Base-by-base conservation (phyloP, 2,888 invertebrate species). In the Spisula solida region DNA sequence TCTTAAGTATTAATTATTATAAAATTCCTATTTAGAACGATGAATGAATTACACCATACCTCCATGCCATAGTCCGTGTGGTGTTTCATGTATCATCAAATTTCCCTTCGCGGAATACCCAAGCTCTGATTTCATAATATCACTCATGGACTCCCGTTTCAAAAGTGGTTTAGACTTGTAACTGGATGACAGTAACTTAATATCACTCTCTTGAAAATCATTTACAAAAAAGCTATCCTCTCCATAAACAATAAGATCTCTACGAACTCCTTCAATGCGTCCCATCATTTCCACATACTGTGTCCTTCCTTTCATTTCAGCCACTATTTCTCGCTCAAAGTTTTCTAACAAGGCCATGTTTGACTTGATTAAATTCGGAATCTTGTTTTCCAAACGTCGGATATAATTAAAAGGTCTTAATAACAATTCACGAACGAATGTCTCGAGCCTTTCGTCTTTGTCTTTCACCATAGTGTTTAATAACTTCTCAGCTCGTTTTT, bases 261-360 rank as follows among this genome's bases (percentile, higher is more conserved):
- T 93, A 55, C 94, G 92, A 29, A 95, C 80, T 0, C 81, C 81
- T 82, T 94, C 94, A 55, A 95, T 89, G 14, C 89, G 83, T 20
- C 85, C 87, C 91, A 92, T 90, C 87, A 94, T 91, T 12, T 91
- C 87, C 29, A 91, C 82, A 48, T 94, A 94, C 60, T 94, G 87
- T 20, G 80, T 81, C 47, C 91, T 88, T 25, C 90, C 81, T 25
- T 90, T 90, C 0, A 81, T 79, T 10, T 93, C 92, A 51, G 93
- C 91, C 6, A 91, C 75, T 20, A 92, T 87, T 75, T 94, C 93
- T 29, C 55, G 85, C 20, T 92, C 85, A 56, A 95, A 94, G 56
- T 92, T 91, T 10, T 93, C 93, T 82, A 95, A 92, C 8, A 94
- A 88, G 31, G 89, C 85, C 55, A 93, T 92, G 81, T 94, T 95